Evolutionary conservation across 2,888 invertebrate genomes (phyloP).

Genomic region (Sinotaia quadrata): DNA sequence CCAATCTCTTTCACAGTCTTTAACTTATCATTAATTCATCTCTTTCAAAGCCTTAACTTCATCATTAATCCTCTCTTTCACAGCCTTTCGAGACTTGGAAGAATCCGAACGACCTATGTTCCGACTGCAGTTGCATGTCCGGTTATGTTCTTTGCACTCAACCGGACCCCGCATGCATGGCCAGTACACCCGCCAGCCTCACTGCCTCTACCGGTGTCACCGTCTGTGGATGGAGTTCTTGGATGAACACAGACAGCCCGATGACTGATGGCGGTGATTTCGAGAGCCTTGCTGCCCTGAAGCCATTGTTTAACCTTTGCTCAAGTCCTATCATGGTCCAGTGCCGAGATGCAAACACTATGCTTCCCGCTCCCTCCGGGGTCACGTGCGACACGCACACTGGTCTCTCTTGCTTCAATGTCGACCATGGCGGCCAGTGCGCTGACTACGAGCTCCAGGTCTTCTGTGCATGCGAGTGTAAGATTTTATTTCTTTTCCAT

Average conservation of each 20-base stretch:
- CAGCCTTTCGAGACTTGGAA: slow-evolving; percentile 80
- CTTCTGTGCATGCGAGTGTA: slow-evolving; percentile 73
- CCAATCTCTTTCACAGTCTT: no score
- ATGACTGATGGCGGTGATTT: slow-evolving; percentile 51
- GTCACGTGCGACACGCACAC: slow-evolving; percentile 75
- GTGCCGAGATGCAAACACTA: slow-evolving; percentile 35
- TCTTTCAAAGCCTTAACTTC: no score
- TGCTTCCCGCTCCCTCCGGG: slow-evolving; percentile 25
- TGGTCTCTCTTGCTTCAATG: slow-evolving; percentile 80
- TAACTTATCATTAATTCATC: no score
- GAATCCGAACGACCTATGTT: slow-evolving; percentile 76
- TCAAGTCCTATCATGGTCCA: slow-evolving; percentile 35
- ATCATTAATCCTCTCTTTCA: not conserved
- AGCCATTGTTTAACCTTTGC: slow-evolving; percentile 41
- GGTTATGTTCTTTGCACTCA: slow-evolving; percentile 82
- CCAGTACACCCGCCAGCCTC: slow-evolving; percentile 33
- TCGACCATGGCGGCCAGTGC: slow-evolving; percentile 54
- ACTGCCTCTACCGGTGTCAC: slow-evolving; percentile 29
- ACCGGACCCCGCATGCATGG: slow-evolving; percentile 34
- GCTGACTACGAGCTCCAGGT: slow-evolving; percentile 68
- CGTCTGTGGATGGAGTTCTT: slow-evolving; percentile 59
- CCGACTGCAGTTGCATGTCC: slow-evolving; percentile 85
- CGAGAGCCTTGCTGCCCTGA: slow-evolving; percentile 38
- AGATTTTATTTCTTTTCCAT: not conserved
- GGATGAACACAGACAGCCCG: slow-evolving; percentile 57